Conservation (phyloP, 2,797 vertebrate genomes). For the Phrynocephalus forsythii region DNA sequence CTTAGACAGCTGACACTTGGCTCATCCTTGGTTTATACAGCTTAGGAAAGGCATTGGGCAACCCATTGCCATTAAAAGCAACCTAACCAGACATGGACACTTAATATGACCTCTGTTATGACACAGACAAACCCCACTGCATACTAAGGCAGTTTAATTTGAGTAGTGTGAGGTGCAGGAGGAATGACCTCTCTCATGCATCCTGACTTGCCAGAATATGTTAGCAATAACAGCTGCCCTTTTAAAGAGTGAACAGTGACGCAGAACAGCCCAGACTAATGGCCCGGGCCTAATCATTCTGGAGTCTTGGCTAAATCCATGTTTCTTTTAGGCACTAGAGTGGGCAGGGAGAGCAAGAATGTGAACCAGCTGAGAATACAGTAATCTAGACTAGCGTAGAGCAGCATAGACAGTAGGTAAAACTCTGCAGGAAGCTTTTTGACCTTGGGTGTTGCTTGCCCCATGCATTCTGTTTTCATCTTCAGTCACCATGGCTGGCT, state of each 20-base stretch:
- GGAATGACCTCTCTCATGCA: slow-evolving; percentile 14
- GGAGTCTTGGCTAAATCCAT: background rate
- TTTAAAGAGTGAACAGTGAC: background rate
- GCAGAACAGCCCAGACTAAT: background rate
- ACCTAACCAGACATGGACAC: slow-evolving; percentile 37
- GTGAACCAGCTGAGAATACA: background rate
- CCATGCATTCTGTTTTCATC: background rate
- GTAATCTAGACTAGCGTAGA: background rate
- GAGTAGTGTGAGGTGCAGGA: slow-evolving; percentile 5
- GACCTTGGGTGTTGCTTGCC: background rate
- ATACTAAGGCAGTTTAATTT: slow-evolving; percentile 66
- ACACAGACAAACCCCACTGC: slow-evolving; percentile 79
- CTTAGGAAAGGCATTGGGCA: slow-evolving; percentile 68
- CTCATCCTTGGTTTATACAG: slow-evolving; percentile 73
- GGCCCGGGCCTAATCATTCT: background rate
- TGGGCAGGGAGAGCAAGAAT: background rate
- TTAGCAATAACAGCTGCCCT: background rate
- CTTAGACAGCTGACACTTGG: slow-evolving; percentile 79
- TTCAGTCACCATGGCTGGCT: background rate
- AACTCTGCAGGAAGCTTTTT: background rate
- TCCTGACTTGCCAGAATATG: background rate
- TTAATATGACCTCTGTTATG: slow-evolving; percentile 80
- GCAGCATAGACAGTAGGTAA: background rate
- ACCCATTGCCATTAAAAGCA: slow-evolving; percentile 64
- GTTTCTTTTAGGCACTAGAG: background rate